These are phyloP conservation scores for Anguilla anguilla DNA, from an alignment of 2,797 vertebrate species.

Conservation along the genomic window DNA sequence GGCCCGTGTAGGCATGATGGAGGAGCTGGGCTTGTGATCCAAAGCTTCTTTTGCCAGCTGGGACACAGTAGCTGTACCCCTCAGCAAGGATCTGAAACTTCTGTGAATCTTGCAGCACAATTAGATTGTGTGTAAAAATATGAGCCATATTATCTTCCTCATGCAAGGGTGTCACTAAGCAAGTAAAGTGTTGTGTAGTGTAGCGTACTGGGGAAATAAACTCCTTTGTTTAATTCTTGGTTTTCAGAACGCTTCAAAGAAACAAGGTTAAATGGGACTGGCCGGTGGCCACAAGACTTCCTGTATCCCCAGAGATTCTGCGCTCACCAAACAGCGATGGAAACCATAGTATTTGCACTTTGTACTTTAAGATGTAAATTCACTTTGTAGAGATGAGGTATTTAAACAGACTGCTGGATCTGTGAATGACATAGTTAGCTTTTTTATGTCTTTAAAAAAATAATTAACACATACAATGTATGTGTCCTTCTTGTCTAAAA, in stretches of 20 bases:
- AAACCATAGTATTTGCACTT: conserved; percentile 98
- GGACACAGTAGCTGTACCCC: neutral
- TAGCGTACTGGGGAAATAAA: neutral
- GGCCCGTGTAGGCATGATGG: neutral
- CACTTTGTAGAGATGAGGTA: conserved; percentile 96
- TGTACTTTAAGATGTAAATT: conserved; percentile 99
- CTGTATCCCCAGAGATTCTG: conserved; percentile 63
- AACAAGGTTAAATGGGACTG: conserved; percentile 81
- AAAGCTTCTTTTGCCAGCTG: neutral
- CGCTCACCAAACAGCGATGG: conserved; percentile 84
- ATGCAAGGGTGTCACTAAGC: neutral
- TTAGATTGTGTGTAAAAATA: neutral
- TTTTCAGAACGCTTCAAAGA: conserved; percentile 83
- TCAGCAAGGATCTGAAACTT: neutral
- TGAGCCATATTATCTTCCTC: neutral
- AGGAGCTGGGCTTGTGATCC: neutral
- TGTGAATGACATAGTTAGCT: conserved; percentile 89
- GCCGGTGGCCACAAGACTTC: conserved; percentile 51
- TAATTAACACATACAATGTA: conserved; percentile 93
- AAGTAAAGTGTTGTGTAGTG: no score
- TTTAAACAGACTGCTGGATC: conserved; percentile 92
- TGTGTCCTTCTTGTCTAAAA: conserved; percentile 84
- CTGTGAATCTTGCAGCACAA: neutral
- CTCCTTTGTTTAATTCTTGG: neutral
- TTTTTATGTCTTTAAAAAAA: conserved; percentile 71